Base-by-base conservation (phyloP, 2,797 vertebrate species). In the Hippocampus kuda region DNA sequence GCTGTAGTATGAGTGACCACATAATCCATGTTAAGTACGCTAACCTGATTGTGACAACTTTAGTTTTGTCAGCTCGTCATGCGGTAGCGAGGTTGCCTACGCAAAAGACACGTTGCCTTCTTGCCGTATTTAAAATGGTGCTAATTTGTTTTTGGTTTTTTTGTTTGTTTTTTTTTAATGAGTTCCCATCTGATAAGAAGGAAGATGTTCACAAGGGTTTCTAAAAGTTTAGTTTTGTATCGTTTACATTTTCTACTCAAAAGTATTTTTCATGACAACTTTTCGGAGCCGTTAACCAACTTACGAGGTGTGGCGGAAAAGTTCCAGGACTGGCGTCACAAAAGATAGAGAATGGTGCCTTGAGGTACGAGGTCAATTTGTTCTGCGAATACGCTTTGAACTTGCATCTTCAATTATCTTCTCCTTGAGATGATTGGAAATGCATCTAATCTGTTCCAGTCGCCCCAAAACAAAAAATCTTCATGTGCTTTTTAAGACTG, bases 271-370 rank as follows among this genome's bases (percentile, higher is more conserved):
- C 81, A 85, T 74, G 74, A 66, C 80, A 80, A 83, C 81, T 83
- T 84, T 77, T 82, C 86, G 83, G 76, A 85, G 80, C 85, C 87
- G 87, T 84, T 84, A 83, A 82, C 75, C 73, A 84, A 85, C 76
- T n/a, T 77, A 78, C 1, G 12, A 56, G 7, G 15, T 20, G 27
- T 34, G 13, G 5, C 7, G 24, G 16, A 30, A 24, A 56, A 60
- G 27, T 24, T 60, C 26, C 27, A 60, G 57, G 27, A 60, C 57
- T 60, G 57, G 26, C 11, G 57, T 60, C 57, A 56, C n/a, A 24
- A 56, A 11, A 4, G 3, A 56, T 51, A 54, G 51, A 53, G 51
- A 22, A 38, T 8, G 34, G 7, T 8, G 34, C 7, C 34, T 38
- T 38, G 34, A 38, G 34, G 34, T 38, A 7, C 8, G 7, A 16